Conservation (phyloP, 2,888 invertebrate genomes). For the Criorhina ranunculi region DNA sequence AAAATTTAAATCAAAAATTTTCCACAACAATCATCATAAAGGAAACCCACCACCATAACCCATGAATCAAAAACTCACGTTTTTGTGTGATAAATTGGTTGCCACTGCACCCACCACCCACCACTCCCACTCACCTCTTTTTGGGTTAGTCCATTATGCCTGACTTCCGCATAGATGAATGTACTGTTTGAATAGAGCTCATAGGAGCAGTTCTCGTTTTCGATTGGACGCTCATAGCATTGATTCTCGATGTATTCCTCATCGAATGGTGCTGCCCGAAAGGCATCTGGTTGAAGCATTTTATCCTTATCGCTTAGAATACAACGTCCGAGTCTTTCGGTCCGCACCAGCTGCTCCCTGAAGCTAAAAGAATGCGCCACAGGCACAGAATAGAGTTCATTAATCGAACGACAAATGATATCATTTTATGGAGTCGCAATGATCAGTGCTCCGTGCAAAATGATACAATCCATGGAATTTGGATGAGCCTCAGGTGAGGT, state of each 20-base stretch:
- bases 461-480: conserved; percentile 54
- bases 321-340: conserved; percentile 86
- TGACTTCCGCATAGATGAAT: conserved; percentile 86
- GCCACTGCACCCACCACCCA: conserved; percentile 37
- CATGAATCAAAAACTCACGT: conserved; percentile 62
- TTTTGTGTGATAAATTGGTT: conserved; percentile 55
- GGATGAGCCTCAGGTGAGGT: conserved; percentile 59
- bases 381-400: conserved; percentile 25
- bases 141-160: conserved; percentile 82
- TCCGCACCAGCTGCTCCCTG: conserved; percentile 60
- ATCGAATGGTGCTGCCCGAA: conserved; percentile 89
- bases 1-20: conserved; percentile 63
- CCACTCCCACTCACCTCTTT: conserved; percentile 81
- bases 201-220: conserved; percentile 89
- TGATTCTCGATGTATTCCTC: conserved; percentile 94
- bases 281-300: conserved; percentile 91
- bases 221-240: conserved; percentile 87
- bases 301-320: conserved; percentile 90
- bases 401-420: conserved; percentile 41
- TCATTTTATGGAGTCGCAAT: conserved; percentile 44
- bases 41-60: conserved; percentile 51
- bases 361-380: conserved; percentile 45
- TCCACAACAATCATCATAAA: conserved; percentile 40
- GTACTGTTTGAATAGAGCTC: conserved; percentile 90
- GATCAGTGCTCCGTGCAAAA: conserved; percentile 59